Evolutionary conservation across 64 coral and sea anemone genomes (phyloP).

Genomic region (Acropora tenuis): DNA sequence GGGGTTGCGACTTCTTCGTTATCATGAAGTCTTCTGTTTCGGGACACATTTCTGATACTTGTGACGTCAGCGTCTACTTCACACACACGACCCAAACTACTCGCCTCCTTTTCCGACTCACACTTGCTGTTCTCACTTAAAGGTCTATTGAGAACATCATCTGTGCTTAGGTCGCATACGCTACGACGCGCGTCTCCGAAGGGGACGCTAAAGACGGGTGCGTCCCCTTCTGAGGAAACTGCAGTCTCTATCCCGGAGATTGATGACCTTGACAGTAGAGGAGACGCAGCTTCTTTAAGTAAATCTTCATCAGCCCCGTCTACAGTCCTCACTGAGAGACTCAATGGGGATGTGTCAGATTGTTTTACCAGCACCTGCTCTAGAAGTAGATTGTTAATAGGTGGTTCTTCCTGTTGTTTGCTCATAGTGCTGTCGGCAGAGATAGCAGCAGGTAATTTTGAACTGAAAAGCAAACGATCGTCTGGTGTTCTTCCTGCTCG

Average conservation of each 20-base stretch:
- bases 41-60: not conserved
- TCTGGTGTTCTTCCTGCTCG: slow-evolving; percentile 11
- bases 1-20: not conserved
- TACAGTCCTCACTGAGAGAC: not conserved
- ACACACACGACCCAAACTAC: not conserved
- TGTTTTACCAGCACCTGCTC: not conserved
- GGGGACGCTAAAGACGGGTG: not conserved
- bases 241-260: not conserved
- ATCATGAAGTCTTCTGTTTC: not conserved
- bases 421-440: not conserved
- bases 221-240: not conserved
- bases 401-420: not conserved
- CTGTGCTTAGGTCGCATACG: not conserved
- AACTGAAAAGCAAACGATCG: not conserved
- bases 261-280: not conserved
- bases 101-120: not conserved
- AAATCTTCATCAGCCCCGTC: not conserved
- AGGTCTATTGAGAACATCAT: not conserved
- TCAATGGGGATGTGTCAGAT: not conserved
- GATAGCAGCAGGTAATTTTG: not conserved
- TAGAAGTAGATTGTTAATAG: not conserved
- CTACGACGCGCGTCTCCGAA: not conserved
- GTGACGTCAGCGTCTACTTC: not conserved
- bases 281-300: not conserved
- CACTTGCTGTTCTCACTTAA: not conserved